Conservation (phyloP, 1,140 invertebrate species). For the Drosophila pruinosa region DNA sequence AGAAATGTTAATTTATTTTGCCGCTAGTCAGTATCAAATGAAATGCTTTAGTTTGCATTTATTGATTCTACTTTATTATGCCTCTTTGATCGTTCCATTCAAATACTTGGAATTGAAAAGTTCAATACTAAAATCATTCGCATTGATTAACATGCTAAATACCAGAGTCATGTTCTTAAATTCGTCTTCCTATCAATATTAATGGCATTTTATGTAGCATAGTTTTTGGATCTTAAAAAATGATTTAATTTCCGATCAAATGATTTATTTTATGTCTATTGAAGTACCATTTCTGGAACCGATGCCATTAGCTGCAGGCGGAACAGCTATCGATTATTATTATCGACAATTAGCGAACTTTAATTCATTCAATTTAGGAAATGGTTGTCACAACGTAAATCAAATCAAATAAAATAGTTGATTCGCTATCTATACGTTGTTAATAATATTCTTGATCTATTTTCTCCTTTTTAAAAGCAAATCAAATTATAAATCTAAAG, state of each 20-base stretch:
- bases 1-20: slow-evolving; percentile 18
- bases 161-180: background rate
- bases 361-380: no score
- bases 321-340: no score
- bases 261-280: no score
- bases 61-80: slow-evolving; percentile 15
- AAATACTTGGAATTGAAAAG: slow-evolving; percentile 13
- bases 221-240: slow-evolving; percentile 22
- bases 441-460: no score
- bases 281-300: no score
- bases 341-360: no score
- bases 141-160: slow-evolving; percentile 4
- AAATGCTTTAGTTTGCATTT: slow-evolving; percentile 9
- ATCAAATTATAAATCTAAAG: no score
- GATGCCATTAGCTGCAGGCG: no score
- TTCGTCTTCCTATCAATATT: background rate
- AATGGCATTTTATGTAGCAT: slow-evolving; percentile 17
- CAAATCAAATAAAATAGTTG: background rate
- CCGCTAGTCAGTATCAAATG: background rate
- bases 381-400: background rate
- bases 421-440: background rate
- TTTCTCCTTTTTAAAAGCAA: no score
- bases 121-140: slow-evolving; percentile 9
- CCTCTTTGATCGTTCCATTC: slow-evolving; percentile 2
- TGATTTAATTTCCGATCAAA: no score